Base-by-base conservation (phyloP, 2,888 invertebrate species). In the Standfussiana lucernea region DNA sequence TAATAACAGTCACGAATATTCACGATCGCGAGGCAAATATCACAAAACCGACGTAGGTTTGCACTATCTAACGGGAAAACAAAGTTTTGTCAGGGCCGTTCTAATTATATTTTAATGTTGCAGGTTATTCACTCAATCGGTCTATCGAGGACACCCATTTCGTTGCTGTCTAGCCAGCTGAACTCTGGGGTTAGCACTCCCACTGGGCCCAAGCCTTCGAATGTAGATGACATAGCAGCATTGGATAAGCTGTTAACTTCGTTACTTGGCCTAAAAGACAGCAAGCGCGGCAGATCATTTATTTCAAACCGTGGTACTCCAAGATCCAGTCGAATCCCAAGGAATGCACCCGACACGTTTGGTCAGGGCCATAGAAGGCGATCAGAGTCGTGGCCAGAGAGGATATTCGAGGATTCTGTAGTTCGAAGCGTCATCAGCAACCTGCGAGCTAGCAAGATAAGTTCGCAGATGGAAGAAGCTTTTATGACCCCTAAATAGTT, bases 201-300 rank as follows among this genome's bases (percentile, higher is more conserved):
- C 37, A 82, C 80, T 28, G 87, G 86, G 66, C 71, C 90, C 80
- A 92, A 90, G 79, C 84, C 84, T 59, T 95, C 97, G 0, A 97
- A 95, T 85, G 89, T 95, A 15, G 97, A 97, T 79, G 98, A 98
- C 86, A 97, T 98, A 53, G 97, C 97, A 45, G 97, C 97, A 3
- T 92, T 98, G 68, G 98, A 98, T 89, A 97, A 97, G 90, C 94
- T 98, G 35, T 96, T 98, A 21, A 97, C 97, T 40, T 97, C 97
- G 47, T 93, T 98, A 28, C 91, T 98, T 32, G 97, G 97, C 50
- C 93, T 97, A 18, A 96, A 95, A 76, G 94, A 97, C 35, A 92
- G 83, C 42, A 92, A 87, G 65, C 85, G 92, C 69, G 83, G 86
- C n/a, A 90, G 93, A 76, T 95, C 96, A 0, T 94, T 94, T 69